Evolutionary conservation across 1,140 invertebrate species (phyloP).

Genomic region (Littorina saxatilis): DNA sequence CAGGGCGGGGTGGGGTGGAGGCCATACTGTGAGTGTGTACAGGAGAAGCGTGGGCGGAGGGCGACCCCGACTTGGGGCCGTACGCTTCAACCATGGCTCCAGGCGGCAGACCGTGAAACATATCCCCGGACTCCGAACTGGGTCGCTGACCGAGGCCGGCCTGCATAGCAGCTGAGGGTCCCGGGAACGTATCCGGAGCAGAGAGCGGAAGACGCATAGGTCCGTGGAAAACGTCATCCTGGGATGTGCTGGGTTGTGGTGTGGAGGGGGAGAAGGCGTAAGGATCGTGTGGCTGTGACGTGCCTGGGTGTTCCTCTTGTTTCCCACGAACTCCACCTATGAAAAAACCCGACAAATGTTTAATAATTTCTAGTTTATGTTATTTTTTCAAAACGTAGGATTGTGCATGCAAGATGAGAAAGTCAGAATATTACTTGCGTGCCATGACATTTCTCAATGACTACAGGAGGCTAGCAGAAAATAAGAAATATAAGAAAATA

Average conservation of each 20-base stretch:
- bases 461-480: no score
- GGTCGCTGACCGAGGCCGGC: background rate
- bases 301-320: background rate
- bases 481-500: no score
- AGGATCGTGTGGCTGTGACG: conserved; percentile 40
- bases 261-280: conserved; percentile 57
- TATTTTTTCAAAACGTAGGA: no score
- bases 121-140: conserved; percentile 10
- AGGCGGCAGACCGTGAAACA: conserved; percentile 4
- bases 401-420: no score
- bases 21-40: background rate
- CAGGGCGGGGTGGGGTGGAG: conserved; percentile 28
- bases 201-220: conserved; percentile 26
- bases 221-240: conserved; percentile 32
- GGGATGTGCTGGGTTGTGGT: conserved; percentile 39
- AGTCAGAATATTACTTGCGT: no score
- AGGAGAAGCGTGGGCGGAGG: conserved; percentile 32
- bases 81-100: background rate
- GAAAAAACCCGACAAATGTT: background rate
- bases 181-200: conserved; percentile 14
- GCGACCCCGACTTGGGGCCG: background rate
- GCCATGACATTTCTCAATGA: no score
- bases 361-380: no score
- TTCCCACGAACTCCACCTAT: conserved; percentile 12
- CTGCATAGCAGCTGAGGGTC: background rate